phyloP scores from a whole-genome alignment of 2,888 invertebrate genomes.

The Machimus atricapillus region DNA sequence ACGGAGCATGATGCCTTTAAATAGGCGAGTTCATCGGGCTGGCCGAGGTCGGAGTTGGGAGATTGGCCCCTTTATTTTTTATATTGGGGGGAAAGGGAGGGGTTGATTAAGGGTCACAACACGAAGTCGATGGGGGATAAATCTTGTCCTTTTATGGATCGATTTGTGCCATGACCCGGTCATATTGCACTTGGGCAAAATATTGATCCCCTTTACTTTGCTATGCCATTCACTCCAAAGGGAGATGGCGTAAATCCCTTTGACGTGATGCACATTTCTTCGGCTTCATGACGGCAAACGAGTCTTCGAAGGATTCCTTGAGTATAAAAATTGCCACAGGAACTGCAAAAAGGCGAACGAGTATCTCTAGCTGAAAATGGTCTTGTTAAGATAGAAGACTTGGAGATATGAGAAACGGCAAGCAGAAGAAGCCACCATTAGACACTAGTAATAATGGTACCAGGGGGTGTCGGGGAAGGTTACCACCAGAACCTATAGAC shows the following conservation, averaged over 20 bases:
- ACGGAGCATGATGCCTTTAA: constrained; percentile 9
- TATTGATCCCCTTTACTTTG: neutral
- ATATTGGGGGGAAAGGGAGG: too few relatives aligned
- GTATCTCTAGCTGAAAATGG: neutral
- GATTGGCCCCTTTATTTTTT: neutral
- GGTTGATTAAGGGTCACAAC: neutral
- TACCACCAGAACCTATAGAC: neutral
- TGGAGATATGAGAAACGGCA: constrained; percentile 2
- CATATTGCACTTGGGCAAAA: neutral
- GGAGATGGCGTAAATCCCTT: neutral
- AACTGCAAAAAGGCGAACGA: neutral
- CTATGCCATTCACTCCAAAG: neutral
- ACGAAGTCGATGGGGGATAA: neutral
- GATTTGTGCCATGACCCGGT: neutral
- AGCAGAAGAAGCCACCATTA: neutral
- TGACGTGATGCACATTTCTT: neutral
- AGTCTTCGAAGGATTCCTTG: neutral
- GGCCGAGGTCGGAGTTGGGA: neutral
- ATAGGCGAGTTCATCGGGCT: neutral
- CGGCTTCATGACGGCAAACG: neutral
- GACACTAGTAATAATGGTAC: constrained; percentile 3
- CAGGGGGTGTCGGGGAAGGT: neutral
- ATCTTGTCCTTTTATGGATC: neutral
- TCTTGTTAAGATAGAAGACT: neutral
- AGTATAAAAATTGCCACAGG: neutral